Evolutionary conservation across 2,888 invertebrate genomes (phyloP), one percentile per base, ranked within the genome.

Genomic region (Punctoribates punctum): DNA sequence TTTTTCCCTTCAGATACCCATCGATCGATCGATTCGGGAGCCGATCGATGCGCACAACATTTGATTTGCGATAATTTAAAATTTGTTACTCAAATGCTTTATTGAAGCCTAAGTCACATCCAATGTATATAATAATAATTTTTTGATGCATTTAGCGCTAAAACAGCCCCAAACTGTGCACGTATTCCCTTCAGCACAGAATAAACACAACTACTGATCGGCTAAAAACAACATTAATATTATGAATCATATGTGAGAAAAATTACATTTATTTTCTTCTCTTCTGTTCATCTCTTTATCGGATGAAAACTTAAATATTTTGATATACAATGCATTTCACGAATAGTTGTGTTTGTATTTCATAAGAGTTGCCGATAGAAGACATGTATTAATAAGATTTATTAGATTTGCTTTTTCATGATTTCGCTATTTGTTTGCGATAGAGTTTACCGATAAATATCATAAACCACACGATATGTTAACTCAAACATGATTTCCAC

Each of bases 391-490:
- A 70, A 70, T 34, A 70, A 70, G 70, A 70, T 70, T 70, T 70
- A 70, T 70, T 70, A 46, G 42, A 8, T 70, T 70, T 62, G 20
- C 3, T 48, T 57, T 57, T 57, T 57, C 70, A 70, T 70, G 70
- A 70, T 42, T 46, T 65, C 13, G 34, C 34, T 34, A 34, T n/a
- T 23, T 13, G 20, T 20, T 70, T 17, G 4, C 38, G 38, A 46
- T 70, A 11, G 13, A 46, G 46, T 20, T 42, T 70, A 46, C 13
- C 23, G 70, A 70, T 70, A 70, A 70, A 70, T 70, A 70, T 70
- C 70, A 70, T 70, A 70, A 70, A 38, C 38, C 70, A 70, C 70
- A 70, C 70, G 70, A 70, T n/a, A 70, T 70, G 70, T 38, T 46
- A 70, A 70, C 23, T 70, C 70, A 70, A 70, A 70, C 70, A 70